Base-by-base conservation (phyloP, 2,888 invertebrate species). In the Boloria selene region DNA sequence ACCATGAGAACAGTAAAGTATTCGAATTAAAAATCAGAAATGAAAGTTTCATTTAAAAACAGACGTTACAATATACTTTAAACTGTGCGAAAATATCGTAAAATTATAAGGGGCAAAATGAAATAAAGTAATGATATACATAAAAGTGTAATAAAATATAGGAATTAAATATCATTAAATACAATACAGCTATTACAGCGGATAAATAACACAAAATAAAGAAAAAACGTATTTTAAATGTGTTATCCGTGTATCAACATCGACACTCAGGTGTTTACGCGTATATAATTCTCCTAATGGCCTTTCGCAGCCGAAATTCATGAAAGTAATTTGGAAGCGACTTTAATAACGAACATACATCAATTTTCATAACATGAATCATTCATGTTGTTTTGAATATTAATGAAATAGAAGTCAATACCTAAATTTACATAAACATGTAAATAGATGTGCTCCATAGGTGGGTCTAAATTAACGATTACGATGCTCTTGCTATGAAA, bases 381-480 rank as follows among this genome's bases (percentile, higher is more conserved):
- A 69, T 69, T 69, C 66, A 69, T 63, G 38, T 61, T 50, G 56
- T 51, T 67, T 54, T 69, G 64, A 61, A 69, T 67, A 69, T 69
- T 69, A 59, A 64, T 67, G 64, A 60, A 69, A 65, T 69, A 65
- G 66, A 72, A 77, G 75, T 76, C 77, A 75, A 78, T 69, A 74
- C 69, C 72, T 67, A 67, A 72, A 68, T 65, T 69, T 62, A 69
- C 73, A 75, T 69, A 50, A 58, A 60, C 68, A 63, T 63, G 49
- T 62, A 62, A 54, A 53, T 65, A 53, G 61, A 44, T 10, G 10
- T 38, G 10, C 54, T 17, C 50, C 58, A 38, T 65, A 59, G 65
- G 53, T 49, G 42, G 49, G 7, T 14, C n/a, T 3, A 56, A 45
- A 16, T 45, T 56, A 45, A 16, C 26, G 26, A n/a, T 26, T 3